These are phyloP conservation scores for Pterostichus niger DNA, from an alignment of 2,888 invertebrate genomes.

Conservation along the genomic window DNA sequence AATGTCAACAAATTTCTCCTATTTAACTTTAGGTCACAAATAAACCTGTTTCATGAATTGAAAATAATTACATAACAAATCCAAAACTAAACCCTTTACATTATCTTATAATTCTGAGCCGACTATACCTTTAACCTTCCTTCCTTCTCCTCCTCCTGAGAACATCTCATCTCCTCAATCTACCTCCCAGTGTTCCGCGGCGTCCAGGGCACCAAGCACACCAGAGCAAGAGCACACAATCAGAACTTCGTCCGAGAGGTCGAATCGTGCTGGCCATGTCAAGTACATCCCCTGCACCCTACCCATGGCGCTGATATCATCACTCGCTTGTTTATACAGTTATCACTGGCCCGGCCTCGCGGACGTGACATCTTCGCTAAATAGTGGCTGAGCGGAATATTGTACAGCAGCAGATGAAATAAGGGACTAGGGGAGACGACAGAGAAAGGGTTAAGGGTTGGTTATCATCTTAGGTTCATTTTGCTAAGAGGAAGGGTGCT, in stretches of 20 bases:
- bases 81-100: not conserved
- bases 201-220: constrained; percentile 7
- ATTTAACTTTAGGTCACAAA: too few relatives aligned
- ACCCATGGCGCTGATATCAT: constrained; percentile 57
- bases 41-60: too few relatives aligned
- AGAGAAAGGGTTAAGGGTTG: constrained; percentile 3
- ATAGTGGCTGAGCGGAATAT: constrained; percentile 57
- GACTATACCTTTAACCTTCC: not conserved
- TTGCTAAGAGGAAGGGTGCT: not conserved
- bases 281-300: constrained; percentile 37
- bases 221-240: constrained; percentile 35
- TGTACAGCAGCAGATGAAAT: constrained; percentile 22
- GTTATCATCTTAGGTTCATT: not conserved
- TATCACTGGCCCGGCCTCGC: constrained; percentile 56
- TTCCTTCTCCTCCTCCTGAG: not conserved
- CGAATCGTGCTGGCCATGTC: constrained; percentile 64
- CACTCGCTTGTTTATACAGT: constrained; percentile 64
- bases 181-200: constrained; percentile 21
- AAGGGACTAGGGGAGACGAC: constrained; percentile 1
- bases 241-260: constrained; percentile 65
- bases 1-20: too few relatives aligned
- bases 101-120: not conserved
- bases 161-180: not conserved
- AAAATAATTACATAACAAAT: too few relatives aligned
- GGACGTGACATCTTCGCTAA: constrained; percentile 64